Evolutionary conservation across 2,888 invertebrate genomes (phyloP), one percentile per base, ranked within the genome.

Genomic region (Oligia latruncula): DNA sequence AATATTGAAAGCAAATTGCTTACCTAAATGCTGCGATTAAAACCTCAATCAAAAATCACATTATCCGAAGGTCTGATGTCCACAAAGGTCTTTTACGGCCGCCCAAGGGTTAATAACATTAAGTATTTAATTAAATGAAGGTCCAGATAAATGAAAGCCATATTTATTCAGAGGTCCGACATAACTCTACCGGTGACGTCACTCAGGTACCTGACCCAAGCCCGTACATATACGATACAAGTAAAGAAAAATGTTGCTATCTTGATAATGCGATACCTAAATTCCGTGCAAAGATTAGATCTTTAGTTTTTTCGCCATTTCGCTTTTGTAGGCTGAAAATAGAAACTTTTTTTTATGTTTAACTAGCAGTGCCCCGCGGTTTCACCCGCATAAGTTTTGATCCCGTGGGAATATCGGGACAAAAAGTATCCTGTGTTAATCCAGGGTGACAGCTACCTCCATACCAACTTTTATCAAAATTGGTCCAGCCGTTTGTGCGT

Each of bases 91-190:
- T 65, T 73, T 68, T 46, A 35, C 40, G 58, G 43, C n/a, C 49
- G 62, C 46, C 52, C 20, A 35, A 65, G 52, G 75, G 49, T 80
- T 82, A 75, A 84, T 80, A 78, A 71, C 62, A 77, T 75, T 84
- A 75, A 74, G 52, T 80, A 67, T 77, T 82, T 84, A 81, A 87
- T 87, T 82, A 87, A 84, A 82, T 87, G 74, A 81, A 86, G 72
- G 77, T 81, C 71, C 79, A 77, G 65, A 82, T 82, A 86, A 88
- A 88, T 82, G 70, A 76, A 86, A 76, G 78, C 75, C 75, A 83
- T 78, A 78, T 80, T 87, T 81, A 85, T 71, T 71, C 72, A 75
- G 68, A 74, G 77, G 58, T 29, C 81, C 72, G 55, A 78, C 70
- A 79, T 85, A 77, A 78, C 84, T 80, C 77, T 55, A 73, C 60